phyloP scores from a whole-genome alignment of 2,888 invertebrate genomes.

The Strigamia maritima region DNA sequence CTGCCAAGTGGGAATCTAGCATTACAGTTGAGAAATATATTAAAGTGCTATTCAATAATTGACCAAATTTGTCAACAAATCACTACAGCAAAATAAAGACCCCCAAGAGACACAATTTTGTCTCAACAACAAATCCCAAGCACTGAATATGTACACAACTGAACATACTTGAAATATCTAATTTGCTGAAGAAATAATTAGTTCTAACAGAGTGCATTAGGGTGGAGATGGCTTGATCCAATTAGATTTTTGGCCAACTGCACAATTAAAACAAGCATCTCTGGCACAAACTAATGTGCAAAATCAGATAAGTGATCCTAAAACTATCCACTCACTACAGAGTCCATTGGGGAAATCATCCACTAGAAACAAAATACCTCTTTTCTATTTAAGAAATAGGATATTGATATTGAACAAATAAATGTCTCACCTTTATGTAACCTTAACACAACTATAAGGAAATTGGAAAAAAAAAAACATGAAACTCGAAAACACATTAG shows the following conservation, averaged over 20 bases:
- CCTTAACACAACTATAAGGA: neutral
- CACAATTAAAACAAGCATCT: neutral
- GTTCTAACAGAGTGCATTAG: neutral
- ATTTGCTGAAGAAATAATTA: neutral
- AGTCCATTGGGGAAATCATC: neutral
- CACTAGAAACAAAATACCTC: neutral
- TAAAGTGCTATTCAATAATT: no score
- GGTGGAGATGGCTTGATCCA: neutral
- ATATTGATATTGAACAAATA: neutral
- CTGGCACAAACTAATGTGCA: neutral
- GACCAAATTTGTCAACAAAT: no score
- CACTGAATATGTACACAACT: neutral
- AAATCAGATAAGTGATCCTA: neutral
- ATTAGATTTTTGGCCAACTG: conserved; percentile 1
- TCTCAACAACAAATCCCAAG: neutral
- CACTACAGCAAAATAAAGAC: neutral
- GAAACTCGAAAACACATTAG: neutral
- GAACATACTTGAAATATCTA: neutral
- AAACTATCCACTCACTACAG: neutral
- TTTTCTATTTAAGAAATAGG: neutral
- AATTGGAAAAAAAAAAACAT: neutral
- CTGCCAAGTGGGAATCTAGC: no score
- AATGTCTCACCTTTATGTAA: neutral
- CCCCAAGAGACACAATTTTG: neutral
- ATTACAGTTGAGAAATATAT: no score